phyloP scores from a whole-genome alignment of 2,888 invertebrate genomes.

The Coelogynopora nodosa region DNA sequence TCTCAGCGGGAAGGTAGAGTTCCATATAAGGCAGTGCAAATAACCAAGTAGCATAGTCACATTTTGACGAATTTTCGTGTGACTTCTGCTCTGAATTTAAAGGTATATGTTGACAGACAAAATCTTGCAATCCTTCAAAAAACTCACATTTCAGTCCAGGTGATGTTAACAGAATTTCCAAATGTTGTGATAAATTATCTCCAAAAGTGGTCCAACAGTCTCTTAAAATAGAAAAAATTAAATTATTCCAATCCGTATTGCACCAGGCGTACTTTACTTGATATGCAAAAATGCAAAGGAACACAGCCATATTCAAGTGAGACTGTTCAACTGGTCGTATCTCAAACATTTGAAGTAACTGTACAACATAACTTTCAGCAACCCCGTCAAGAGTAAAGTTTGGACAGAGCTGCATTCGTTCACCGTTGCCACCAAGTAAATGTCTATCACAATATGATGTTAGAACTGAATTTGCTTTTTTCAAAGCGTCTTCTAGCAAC shows the following conservation, averaged over 20 bases:
- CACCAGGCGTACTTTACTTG: not conserved
- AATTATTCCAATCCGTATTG: not conserved
- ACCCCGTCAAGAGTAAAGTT: not conserved
- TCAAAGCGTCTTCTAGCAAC: not conserved
- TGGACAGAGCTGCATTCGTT: not conserved
- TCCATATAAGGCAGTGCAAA: not conserved
- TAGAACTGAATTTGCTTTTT: not conserved
- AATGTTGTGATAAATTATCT: not conserved
- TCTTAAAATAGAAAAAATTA: not conserved
- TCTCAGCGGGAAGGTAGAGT: not conserved
- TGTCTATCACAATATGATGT: not conserved
- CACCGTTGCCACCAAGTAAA: not conserved
- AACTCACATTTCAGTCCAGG: not conserved
- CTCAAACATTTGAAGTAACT: not conserved
- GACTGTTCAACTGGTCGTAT: not conserved
- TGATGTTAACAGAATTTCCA: not conserved
- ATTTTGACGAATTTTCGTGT: not conserved
- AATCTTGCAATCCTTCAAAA: not conserved
- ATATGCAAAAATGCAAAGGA: not conserved
- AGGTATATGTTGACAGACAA: not conserved
- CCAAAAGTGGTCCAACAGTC: not conserved
- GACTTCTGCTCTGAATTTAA: not conserved
- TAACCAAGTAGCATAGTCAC: not conserved
- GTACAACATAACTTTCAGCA: not conserved
- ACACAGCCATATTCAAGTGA: not conserved